Percentiles rank a stretch among this genome's conserved stretches.
Evolutionary conservation across 2,113 vertebrate species (phyloP).

Genomic region (Camelus dromedarius): DNA sequence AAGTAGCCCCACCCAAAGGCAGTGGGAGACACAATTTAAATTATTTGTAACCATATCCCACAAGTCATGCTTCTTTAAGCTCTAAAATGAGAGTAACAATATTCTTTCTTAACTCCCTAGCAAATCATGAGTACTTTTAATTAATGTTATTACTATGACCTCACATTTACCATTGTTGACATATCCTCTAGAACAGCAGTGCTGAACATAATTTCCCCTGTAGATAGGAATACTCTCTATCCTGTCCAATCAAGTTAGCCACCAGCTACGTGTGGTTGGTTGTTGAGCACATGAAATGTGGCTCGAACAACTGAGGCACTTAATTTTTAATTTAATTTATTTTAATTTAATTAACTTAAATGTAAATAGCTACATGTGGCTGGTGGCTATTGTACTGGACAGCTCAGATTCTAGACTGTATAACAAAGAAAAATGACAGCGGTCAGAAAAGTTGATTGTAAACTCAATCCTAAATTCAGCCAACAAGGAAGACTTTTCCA

Average conservation of each 20-base stretch:
- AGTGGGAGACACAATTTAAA: not conserved
- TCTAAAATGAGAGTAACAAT: not conserved
- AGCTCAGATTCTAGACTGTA: not conserved
- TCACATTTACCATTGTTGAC: not conserved
- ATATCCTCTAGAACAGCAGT: not conserved
- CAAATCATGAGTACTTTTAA: not conserved
- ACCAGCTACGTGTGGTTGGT: too few relatives aligned
- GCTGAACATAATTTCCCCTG: not conserved
- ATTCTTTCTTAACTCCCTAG: not conserved
- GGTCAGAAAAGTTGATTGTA: not conserved
- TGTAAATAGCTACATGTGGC: not conserved
- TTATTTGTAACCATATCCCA: not conserved
- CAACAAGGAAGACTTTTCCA: not conserved
- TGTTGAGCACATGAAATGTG: not conserved
- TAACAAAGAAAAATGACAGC: not conserved
- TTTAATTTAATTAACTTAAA: not conserved
- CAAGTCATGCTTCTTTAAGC: not conserved
- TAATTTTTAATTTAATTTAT: not conserved
- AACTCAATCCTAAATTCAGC: conserved; percentile 33
- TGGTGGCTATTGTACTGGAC: not conserved
- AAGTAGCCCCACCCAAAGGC: not conserved
- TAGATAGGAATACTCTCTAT: not conserved
- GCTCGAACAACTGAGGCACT: not conserved
- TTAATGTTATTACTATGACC: not conserved
- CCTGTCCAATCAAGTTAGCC: not conserved